Percentiles rank a stretch among this genome's conserved stretches.
Evolutionary conservation across 1,140 invertebrate genomes (phyloP).

Genomic region (Ceratoteleas bidentatus): DNA sequence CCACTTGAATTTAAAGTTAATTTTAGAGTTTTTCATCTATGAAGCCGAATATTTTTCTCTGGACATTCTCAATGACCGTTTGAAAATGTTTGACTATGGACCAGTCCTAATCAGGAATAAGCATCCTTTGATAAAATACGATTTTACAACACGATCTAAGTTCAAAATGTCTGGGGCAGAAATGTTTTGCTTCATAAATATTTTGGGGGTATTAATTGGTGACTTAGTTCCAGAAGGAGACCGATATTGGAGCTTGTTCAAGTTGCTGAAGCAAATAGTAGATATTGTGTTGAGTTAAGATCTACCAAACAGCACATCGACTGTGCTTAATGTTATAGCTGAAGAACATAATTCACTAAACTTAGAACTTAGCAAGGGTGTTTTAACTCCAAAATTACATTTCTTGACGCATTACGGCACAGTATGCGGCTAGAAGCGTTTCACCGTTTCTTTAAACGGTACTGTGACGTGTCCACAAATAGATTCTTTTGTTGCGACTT

Average conservation of each 20-base stretch:
- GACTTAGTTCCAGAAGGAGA: slow-evolving; percentile 62
- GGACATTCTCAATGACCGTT: background rate
- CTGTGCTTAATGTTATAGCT: slow-evolving; percentile 30
- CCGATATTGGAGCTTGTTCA: slow-evolving; percentile 62
- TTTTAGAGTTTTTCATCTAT: slow-evolving; percentile 47
- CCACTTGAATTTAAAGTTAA: slow-evolving; percentile 61
- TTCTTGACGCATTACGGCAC: slow-evolving; percentile 36
- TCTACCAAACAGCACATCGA: slow-evolving; percentile 13
- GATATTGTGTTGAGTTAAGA: slow-evolving; percentile 18
- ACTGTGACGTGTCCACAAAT: background rate
- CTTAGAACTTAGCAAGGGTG: slow-evolving; percentile 13
- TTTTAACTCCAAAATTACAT: slow-evolving; percentile 40
- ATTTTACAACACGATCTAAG: slow-evolving; percentile 12
- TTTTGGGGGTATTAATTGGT: slow-evolving; percentile 66
- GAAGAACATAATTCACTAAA: slow-evolving; percentile 37
- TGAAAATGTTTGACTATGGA: background rate
- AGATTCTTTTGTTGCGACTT: background rate
- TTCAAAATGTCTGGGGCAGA: slow-evolving; percentile 67
- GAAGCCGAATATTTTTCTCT: background rate
- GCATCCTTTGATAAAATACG: background rate
- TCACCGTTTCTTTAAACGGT: slow-evolving; percentile 1
- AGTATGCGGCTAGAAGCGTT: background rate
- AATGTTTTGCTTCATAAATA: slow-evolving; percentile 64
- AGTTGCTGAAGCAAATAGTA: slow-evolving; percentile 25
- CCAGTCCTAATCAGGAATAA: background rate